phyloP scores from a whole-genome alignment of 1,140 invertebrate genomes.

The Tetranychus cinnabarinus region DNA sequence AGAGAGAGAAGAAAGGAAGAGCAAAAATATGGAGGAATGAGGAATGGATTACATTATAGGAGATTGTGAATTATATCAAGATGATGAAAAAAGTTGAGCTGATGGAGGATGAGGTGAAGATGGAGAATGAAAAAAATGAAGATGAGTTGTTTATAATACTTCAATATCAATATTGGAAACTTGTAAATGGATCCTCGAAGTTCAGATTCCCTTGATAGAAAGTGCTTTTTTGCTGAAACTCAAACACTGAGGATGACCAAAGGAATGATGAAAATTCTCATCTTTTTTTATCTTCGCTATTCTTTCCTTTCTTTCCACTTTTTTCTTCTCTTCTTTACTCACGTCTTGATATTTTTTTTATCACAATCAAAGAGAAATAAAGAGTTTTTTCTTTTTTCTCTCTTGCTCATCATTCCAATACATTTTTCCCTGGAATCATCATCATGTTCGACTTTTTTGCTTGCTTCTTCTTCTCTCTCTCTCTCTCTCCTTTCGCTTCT shows the following conservation, averaged over 20 bases:
- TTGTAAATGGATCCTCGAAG: constrained; percentile 27
- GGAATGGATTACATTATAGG: neutral
- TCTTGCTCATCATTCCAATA: no score
- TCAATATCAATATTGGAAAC: constrained; percentile 1
- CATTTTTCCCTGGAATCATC: no score
- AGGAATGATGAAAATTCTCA: neutral
- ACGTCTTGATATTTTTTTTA: neutral
- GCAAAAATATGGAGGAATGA: neutral
- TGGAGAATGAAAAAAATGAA: neutral
- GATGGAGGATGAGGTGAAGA: neutral
- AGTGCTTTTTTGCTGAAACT: constrained; percentile 14
- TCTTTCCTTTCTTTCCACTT: no score
- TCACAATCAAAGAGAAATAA: no score
- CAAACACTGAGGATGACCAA: no score
- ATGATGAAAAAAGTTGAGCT: neutral
- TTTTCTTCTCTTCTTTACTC: no score
- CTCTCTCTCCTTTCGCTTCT: no score
- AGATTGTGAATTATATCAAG: neutral
- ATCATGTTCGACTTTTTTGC: no score
- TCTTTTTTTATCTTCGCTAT: no score
- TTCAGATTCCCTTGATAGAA: constrained; percentile 26
- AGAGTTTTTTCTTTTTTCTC: no score
- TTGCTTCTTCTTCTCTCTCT: no score
- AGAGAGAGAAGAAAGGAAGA: neutral
- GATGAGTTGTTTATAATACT: neutral